These are phyloP conservation scores for Pedicia rivosa DNA, from an alignment of 2,888 invertebrate genomes.

Conservation along the genomic window DNA sequence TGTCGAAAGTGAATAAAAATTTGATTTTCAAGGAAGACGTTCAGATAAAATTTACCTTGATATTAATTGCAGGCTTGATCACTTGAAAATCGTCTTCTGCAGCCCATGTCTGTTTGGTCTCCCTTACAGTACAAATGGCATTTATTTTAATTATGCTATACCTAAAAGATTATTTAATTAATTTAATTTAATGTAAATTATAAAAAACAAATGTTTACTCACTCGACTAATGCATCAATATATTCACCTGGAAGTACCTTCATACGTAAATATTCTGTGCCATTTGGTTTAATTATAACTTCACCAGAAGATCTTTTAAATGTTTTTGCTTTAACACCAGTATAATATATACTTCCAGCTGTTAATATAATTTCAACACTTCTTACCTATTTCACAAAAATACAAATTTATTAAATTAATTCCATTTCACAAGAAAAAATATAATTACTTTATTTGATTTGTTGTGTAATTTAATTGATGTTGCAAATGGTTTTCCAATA, in stretches of 20 bases:
- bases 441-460: constrained; percentile 37
- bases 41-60: constrained; percentile 43
- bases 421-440: no score
- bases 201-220: constrained; percentile 21
- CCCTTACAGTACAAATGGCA: constrained; percentile 59
- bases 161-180: constrained; percentile 4
- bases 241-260: constrained; percentile 51
- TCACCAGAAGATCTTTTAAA: constrained; percentile 53
- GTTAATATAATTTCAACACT: constrained; percentile 49
- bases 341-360: constrained; percentile 58
- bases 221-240: constrained; percentile 61
- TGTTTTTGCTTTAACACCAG: constrained; percentile 52
- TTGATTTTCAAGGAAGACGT: background rate
- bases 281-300: constrained; percentile 42
- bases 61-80: constrained; percentile 49
- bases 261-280: constrained; percentile 40
- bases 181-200: background rate
- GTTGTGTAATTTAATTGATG: constrained; percentile 49
- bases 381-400: constrained; percentile 30
- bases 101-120: constrained; percentile 69
- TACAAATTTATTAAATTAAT: background rate
- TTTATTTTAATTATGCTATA: constrained; percentile 58
- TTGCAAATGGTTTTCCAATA: constrained; percentile 51
- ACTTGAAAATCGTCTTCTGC: constrained; percentile 72
- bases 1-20: constrained; percentile 4